These are phyloP conservation scores for Coboldia fuscipes DNA, from an alignment of 1,140 invertebrate species.

Conservation along the genomic window DNA sequence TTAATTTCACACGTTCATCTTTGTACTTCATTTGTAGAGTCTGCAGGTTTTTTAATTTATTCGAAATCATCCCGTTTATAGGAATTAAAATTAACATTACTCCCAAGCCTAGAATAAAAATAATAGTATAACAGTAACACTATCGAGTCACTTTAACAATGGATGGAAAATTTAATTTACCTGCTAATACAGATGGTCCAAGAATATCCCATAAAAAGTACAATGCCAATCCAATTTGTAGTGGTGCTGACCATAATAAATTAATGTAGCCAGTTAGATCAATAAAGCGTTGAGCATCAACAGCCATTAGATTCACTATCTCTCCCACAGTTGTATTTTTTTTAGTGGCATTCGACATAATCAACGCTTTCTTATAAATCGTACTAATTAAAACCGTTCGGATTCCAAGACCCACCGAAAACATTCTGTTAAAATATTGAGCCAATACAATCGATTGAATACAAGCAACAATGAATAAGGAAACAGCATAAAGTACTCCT, in stretches of 20 bases:
- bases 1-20: slow-evolving; percentile 52
- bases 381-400: slow-evolving; percentile 79
- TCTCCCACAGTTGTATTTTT: slow-evolving; percentile 77
- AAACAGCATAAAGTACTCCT: slow-evolving; percentile 72
- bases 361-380: slow-evolving; percentile 77
- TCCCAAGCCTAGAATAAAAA: too few relatives aligned
- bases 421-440: slow-evolving; percentile 82
- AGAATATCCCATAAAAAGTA: slow-evolving; percentile 30
- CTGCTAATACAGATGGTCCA: slow-evolving; percentile 29
- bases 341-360: slow-evolving; percentile 53
- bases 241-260: slow-evolving; percentile 70
- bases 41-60: slow-evolving; percentile 14
- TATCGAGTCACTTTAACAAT: too few relatives aligned
- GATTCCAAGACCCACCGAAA: slow-evolving; percentile 74
- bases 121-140: too few relatives aligned
- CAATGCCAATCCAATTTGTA: slow-evolving; percentile 29
- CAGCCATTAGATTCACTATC: slow-evolving; percentile 82
- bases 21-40: slow-evolving; percentile 25
- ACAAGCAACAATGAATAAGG: too few relatives aligned
- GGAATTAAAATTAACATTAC: slow-evolving; percentile 22
- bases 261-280: slow-evolving; percentile 78
- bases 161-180: too few relatives aligned
- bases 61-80: not conserved
- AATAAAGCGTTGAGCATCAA: slow-evolving; percentile 51
- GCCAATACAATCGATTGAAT: slow-evolving; percentile 72